Base-by-base conservation (phyloP, 1,140 invertebrate genomes). In the Cotesia glomerata region DNA sequence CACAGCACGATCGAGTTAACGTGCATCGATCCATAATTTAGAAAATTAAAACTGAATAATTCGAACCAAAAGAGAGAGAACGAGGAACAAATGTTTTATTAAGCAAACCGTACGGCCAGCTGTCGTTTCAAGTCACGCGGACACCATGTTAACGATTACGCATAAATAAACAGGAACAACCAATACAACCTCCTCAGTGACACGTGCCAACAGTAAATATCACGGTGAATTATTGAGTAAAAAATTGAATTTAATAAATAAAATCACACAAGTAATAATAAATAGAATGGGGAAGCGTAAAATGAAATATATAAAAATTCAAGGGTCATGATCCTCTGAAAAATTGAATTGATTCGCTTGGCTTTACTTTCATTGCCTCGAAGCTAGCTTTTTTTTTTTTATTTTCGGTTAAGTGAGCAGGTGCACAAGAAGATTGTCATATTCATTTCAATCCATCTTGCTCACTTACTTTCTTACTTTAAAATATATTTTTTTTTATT, bases 341-440 rank as follows among this genome's bases (percentile, higher is more conserved):
- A 62, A 62, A 62, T 62, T 62, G 59, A 62, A 62, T 36, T 62
- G 59, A 62, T 62, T 35, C 59, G 59, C 59, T 36, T 62, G 59
- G 59, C 26, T 62, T 62, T 62, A 56, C n/a, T 18, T 8, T n/a
- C 35, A 5, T 62, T 35, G 13, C 14, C 35, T 62, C 32, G 32
- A 35, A 62, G 59, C 35, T 35, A 62, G 35, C n/a, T 62, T 62
- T 56, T 56, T 32, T 61, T 61, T 61, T 62, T 62, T 34, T 35
- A 26, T 34, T 34, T 62, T 13, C 18, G 13, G 11, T 49, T n/a
- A 65, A 65, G 16, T 16, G 49, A 65, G 49, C 63, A 65, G 63
- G 63, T 65, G 63, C 63, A 52, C 8, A 16, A 11, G 7, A 8
- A 51, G 63, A 65, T 65, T 65, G 63, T 65, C 26, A 65, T 49